Evolutionary conservation across 1,140 invertebrate species (phyloP), one percentile per base, ranked within the genome.

Genomic region (Branchinecta lindahli): DNA sequence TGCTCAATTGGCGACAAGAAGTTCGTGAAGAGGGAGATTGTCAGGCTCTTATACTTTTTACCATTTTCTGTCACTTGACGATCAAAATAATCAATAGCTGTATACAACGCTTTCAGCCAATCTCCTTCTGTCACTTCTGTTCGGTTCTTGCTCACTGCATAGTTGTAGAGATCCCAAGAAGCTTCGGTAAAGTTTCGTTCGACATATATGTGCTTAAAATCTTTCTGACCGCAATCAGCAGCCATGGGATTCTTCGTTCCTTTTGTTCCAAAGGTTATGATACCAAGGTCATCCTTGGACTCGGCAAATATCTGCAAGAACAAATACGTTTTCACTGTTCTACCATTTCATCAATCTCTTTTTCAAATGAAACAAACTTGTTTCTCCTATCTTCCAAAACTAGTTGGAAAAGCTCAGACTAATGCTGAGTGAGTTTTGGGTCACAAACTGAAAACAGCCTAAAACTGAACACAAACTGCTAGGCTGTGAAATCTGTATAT

Each of bases 31-130:
- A 61, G 1, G 18, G 52, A 12, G 6, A 61, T 61, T 3, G 52
- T 61, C 18, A 61, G 52, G 18, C 52, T 61, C 12, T 61, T 61
- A 61, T 15, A 61, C 18, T 20, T 20, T 61, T 61, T 61, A 15
- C 18, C 52, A 20, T 61, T 61, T 61, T 61, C 52, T 15, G 12
- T 20, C 12, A 61, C 52, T 61, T 61, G 52, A 6, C 52, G 18
- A 4, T 20, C 52, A 61, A 61, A 61, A 6, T 61, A 61, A 6
- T 61, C 52, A 15, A 61, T 61, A 61, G 52, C 52, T 12, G 52
- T 6, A 61, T 61, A 61, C 18, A 61, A 61, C 6, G 52, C 52
- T 61, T 61, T 61, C 52, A 61, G 52, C 52, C 52, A 61, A 61
- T 61, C 52, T 4, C 2, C 52, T 61, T 12, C 52, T 15, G 18